phyloP scores from a whole-genome alignment of 2,797 vertebrate genomes.

The Anas acuta region DNA sequence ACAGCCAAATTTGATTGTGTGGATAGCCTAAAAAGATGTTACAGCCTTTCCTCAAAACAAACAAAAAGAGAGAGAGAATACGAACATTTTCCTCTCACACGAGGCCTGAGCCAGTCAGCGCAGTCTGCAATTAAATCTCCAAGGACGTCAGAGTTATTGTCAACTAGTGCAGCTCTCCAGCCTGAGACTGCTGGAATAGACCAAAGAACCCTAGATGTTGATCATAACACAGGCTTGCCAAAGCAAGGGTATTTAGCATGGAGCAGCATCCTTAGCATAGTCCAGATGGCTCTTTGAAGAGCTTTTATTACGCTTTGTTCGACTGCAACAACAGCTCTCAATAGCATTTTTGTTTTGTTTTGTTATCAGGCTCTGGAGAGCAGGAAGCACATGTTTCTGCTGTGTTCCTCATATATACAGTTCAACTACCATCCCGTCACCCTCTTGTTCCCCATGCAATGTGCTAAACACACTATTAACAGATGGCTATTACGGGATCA shows the following conservation, averaged over 20 bases:
- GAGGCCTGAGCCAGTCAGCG: background rate
- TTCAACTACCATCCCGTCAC: constrained; percentile 17
- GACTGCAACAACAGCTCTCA: constrained; percentile 52
- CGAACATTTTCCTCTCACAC: background rate
- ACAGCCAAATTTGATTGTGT: background rate
- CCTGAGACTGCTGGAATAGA: background rate
- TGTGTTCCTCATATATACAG: constrained; percentile 37
- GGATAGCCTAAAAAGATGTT: background rate
- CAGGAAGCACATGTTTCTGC: constrained; percentile 53
- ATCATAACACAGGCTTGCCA: background rate
- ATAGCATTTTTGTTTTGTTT: constrained; percentile 56
- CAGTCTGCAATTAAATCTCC: background rate
- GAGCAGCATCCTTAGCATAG: constrained; percentile 42
- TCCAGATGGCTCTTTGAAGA: constrained; percentile 70
- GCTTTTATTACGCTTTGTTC: constrained; percentile 57
- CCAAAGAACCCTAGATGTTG: background rate
- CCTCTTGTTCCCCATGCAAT: constrained; percentile 35
- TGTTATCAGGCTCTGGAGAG: constrained; percentile 55
- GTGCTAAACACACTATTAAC: constrained; percentile 50
- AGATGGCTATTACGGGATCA: constrained; percentile 54
- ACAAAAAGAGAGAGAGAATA: background rate
- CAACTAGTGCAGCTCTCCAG: background rate
- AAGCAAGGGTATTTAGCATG: constrained; percentile 30
- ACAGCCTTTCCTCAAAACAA: background rate
- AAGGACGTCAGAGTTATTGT: background rate